Conservation (phyloP, 2,888 invertebrate genomes). For the Mylabris sibirica region DNA sequence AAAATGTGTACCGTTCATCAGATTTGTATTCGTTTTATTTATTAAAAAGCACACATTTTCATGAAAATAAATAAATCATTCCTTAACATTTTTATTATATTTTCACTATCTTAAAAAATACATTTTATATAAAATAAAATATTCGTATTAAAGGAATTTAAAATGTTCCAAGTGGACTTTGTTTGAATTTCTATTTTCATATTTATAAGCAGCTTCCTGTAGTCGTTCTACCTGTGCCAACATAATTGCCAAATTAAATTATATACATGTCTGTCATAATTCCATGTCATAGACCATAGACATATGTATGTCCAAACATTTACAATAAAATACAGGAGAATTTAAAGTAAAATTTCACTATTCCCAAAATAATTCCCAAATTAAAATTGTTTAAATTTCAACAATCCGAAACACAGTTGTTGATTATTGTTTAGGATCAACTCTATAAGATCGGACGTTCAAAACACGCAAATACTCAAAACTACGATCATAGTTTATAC, state of each 20-base stretch:
- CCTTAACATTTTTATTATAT: neutral
- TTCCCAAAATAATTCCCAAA: neutral
- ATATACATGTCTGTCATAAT: constrained; percentile 1
- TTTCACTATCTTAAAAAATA: no score
- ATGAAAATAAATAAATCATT: no score
- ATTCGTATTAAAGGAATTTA: neutral
- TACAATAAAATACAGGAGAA: neutral
- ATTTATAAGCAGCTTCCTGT: constrained; percentile 1
- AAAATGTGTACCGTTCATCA: no score
- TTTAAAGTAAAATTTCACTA: neutral
- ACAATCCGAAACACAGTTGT: no score
- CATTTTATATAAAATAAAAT: neutral
- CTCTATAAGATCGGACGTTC: neutral
- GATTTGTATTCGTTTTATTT: no score
- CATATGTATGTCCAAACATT: no score
- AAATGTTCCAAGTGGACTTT: neutral
- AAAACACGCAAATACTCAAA: no score
- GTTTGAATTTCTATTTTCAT: constrained; percentile 2
- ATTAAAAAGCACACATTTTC: no score
- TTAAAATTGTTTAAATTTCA: neutral
- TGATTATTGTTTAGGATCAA: no score
- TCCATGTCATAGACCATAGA: neutral
- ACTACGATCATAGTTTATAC: no score
- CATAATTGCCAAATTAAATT: constrained; percentile 5
- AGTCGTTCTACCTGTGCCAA: neutral